phyloP scores from a whole-genome alignment of 2,888 invertebrate species.

The Lymantria monacha region DNA sequence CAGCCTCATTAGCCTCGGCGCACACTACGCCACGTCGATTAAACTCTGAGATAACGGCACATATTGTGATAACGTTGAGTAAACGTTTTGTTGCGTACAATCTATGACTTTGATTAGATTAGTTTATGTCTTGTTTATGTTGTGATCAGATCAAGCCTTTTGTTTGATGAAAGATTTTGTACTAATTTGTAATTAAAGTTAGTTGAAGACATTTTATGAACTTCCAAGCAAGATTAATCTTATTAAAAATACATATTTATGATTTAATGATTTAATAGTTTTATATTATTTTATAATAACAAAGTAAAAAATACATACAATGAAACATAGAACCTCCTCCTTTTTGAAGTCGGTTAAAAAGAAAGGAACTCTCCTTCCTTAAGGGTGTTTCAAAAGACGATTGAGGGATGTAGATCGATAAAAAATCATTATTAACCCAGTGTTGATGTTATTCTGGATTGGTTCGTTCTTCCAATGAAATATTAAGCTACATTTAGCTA shows the following conservation, averaged over 20 bases:
- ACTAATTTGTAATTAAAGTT: neutral
- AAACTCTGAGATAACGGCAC: slow-evolving; percentile 68
- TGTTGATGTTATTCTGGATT: no score
- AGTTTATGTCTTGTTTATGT: slow-evolving; percentile 49
- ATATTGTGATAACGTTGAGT: slow-evolving; percentile 61
- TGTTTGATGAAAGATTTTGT: slow-evolving; percentile 10
- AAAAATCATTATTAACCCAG: no score
- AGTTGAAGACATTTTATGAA: neutral
- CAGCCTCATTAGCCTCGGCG: slow-evolving; percentile 76
- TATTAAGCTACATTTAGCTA: no score
- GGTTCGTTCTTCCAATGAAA: no score
- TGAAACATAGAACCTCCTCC: no score
- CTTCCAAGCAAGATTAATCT: neutral
- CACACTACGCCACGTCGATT: slow-evolving; percentile 71
- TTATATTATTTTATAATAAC: neutral
- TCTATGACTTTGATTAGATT: slow-evolving; percentile 51
- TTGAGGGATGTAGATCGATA: no score
- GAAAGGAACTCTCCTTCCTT: no score
- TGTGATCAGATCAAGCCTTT: slow-evolving; percentile 10
- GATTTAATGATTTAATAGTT: neutral
- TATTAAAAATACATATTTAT: neutral
- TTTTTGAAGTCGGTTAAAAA: no score
- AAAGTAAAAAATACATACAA: no score
- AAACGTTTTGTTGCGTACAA: slow-evolving; percentile 45
- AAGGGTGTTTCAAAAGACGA: no score